Evolutionary conservation across 2,113 vertebrate genomes (phyloP).

Genomic region (Myocastor coypus): DNA sequence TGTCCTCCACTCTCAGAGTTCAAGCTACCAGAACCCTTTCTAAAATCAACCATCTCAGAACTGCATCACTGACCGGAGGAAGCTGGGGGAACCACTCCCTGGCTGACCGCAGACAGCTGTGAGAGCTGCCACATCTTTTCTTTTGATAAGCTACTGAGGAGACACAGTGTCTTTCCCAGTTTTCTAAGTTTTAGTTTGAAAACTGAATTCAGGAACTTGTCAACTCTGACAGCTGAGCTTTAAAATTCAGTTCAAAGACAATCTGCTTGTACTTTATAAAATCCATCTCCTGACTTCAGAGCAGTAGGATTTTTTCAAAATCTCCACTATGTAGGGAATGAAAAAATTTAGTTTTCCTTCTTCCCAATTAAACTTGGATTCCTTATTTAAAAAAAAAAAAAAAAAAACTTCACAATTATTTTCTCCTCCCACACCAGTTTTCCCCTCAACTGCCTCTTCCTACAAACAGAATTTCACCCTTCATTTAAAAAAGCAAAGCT

Average conservation of each 20-base stretch:
- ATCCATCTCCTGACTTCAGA: constrained; percentile 74
- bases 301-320: constrained; percentile 73
- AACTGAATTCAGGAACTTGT: constrained; percentile 79
- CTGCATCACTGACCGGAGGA: fast-evolving
- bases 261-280: constrained; percentile 80
- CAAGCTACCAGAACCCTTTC: background rate
- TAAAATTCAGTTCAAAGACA: constrained; percentile 81
- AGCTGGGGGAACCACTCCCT: background rate
- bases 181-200: constrained; percentile 79
- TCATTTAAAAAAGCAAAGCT: background rate
- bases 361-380: constrained; percentile 71
- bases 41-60: background rate
- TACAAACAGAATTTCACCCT: background rate
- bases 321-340: constrained; percentile 55
- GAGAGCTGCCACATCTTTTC: constrained; percentile 17
- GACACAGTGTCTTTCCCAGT: constrained; percentile 69
- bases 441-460: constrained; percentile 7
- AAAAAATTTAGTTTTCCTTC: constrained; percentile 68
- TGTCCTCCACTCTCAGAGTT: background rate
- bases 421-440: background rate
- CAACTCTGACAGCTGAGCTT: constrained; percentile 80
- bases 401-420: background rate
- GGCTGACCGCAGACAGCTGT: background rate
- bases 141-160: constrained; percentile 74
- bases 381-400: background rate